Conservation (phyloP, 1,140 invertebrate genomes). For the Platorchestia sp. region DNA sequence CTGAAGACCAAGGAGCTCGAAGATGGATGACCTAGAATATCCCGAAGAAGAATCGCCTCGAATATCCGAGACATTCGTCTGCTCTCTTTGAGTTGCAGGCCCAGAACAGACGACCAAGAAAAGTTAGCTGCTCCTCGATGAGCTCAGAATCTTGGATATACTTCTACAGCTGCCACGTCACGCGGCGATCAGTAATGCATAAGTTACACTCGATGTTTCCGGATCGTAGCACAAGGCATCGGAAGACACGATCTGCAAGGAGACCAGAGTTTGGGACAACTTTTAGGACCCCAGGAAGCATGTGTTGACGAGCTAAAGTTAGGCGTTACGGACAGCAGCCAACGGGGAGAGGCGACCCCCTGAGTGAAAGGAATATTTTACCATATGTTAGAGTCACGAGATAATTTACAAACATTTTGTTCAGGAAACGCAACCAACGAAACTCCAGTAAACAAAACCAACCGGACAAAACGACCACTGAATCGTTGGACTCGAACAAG, state of each 20-base stretch:
- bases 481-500: not conserved
- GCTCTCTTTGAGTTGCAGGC: not conserved
- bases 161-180: not conserved
- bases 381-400: slow-evolving; percentile 47
- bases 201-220: not conserved
- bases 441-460: not conserved
- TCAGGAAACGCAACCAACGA: slow-evolving; percentile 5
- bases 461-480: not conserved
- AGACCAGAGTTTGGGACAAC: not conserved
- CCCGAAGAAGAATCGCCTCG: slow-evolving; percentile 28
- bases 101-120: not conserved
- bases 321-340: not conserved
- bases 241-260: not conserved
- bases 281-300: not conserved
- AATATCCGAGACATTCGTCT: slow-evolving; percentile 49
- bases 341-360: not conserved
- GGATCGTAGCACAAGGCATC: not conserved
- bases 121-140: not conserved
- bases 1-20: not conserved
- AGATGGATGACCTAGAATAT: slow-evolving; percentile 15
- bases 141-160: not conserved
- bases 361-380: slow-evolving; percentile 44
- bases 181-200: not conserved
- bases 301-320: not conserved
- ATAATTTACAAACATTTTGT: slow-evolving; percentile 35